phyloP scores from a whole-genome alignment of 2,888 invertebrate genomes.

The Napeogenes inachia region DNA sequence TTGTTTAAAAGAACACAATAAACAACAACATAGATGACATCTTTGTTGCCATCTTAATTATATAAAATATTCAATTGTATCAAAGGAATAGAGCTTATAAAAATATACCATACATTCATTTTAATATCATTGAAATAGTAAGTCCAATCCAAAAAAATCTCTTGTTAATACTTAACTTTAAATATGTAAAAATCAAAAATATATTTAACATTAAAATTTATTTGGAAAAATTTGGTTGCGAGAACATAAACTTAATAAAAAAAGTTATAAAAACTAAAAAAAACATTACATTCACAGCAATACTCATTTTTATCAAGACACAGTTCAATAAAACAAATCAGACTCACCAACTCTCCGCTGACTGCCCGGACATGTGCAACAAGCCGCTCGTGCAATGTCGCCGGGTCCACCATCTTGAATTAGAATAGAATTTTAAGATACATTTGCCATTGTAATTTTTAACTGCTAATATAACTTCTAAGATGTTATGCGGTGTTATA shows the following conservation, averaged over 20 bases:
- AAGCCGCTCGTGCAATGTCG: conserved; percentile 52
- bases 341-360: conserved; percentile 41
- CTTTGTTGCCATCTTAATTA: no score
- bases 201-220: no score
- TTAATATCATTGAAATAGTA: no score
- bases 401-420: conserved; percentile 8
- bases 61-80: no score
- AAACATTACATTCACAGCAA: neutral
- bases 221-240: no score
- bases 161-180: no score
- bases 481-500: neutral
- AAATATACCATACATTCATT: no score
- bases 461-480: neutral
- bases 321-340: neutral
- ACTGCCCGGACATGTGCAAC: conserved; percentile 55
- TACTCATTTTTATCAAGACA: neutral
- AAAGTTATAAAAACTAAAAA: neutral
- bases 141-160: no score
- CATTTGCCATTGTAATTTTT: neutral
- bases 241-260: neutral
- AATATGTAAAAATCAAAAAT: no score
- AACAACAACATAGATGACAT: no score
- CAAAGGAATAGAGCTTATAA: no score
- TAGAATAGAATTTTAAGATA: neutral
- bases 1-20: no score